Percentiles rank a stretch among this genome's conserved stretches.
phyloP scores from a whole-genome alignment of 2,888 invertebrate species.

The Hypomecis atomaria region DNA sequence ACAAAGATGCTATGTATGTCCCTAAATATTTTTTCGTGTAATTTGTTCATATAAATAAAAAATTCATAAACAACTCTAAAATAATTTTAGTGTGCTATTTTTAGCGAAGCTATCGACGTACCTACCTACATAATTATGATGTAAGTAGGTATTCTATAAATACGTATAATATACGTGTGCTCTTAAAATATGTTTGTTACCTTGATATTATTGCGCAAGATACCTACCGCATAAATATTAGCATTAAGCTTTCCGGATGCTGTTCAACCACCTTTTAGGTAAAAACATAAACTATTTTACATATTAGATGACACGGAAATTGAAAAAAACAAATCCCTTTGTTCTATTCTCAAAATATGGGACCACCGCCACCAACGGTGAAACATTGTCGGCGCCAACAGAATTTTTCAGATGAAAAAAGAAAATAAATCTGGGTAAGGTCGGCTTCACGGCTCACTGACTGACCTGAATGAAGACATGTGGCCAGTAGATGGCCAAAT shows the following conservation, averaged over 20 bases:
- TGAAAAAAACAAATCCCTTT: background rate
- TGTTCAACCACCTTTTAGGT: too few species aligned
- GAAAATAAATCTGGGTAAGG: slow-evolving; percentile 54
- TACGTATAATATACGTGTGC: background rate
- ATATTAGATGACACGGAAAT: slow-evolving; percentile 22
- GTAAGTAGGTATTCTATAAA: too few species aligned
- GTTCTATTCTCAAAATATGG: slow-evolving; percentile 1
- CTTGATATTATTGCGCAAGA: background rate
- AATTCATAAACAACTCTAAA: too few species aligned
- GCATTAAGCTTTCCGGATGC: background rate
- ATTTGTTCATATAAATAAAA: too few species aligned
- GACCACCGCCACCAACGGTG: slow-evolving; percentile 14
- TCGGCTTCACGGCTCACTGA: slow-evolving; percentile 59
- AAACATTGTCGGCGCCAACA: slow-evolving; percentile 34
- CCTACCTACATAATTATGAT: too few species aligned
- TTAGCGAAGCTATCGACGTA: too few species aligned
- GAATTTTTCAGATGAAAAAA: slow-evolving; percentile 26
- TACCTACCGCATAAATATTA: background rate
- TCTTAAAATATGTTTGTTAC: background rate
- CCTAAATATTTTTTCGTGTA: too few species aligned
- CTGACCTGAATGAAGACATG: slow-evolving; percentile 69
- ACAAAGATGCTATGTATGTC: too few species aligned
- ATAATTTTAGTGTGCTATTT: too few species aligned
- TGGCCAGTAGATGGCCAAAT: slow-evolving; percentile 50
- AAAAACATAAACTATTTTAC: background rate